Percentiles rank a stretch among this genome's conserved stretches.
phyloP scores from a whole-genome alignment of 2,113 vertebrate genomes.

The Australoheros scitulus region DNA sequence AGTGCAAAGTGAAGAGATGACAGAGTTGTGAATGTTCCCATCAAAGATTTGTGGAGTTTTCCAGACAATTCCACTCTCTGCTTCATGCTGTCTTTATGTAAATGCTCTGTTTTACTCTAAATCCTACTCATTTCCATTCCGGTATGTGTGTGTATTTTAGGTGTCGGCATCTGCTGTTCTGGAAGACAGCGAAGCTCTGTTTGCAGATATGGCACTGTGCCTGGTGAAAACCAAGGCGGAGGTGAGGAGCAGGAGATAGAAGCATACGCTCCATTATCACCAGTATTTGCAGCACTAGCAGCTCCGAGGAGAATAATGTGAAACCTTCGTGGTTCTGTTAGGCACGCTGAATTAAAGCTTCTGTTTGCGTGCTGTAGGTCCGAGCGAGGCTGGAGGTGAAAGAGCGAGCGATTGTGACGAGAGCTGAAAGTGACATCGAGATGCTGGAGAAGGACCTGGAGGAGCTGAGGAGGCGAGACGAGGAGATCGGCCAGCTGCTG shows the following conservation, averaged over 20 bases:
- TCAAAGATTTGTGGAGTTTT: neutral
- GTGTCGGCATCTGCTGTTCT: constrained; percentile 48
- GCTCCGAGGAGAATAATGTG: neutral
- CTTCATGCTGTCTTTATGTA: neutral
- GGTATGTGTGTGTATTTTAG: constrained; percentile 33
- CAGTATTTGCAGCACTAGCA: neutral
- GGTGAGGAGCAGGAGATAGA: constrained; percentile 33
- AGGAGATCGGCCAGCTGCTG: constrained; percentile 64
- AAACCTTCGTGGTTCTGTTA: neutral
- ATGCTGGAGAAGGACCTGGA: constrained; percentile 68
- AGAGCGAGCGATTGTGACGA: constrained; percentile 55
- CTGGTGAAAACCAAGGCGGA: constrained; percentile 73
- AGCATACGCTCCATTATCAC: neutral
- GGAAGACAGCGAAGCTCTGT: constrained; percentile 75
- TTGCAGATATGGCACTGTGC: constrained; percentile 66
- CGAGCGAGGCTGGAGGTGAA: constrained; percentile 60
- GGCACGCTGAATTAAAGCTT: neutral
- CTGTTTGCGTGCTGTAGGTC: constrained; percentile 34
- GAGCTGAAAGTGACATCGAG: constrained; percentile 59
- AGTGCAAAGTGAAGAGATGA: neutral
- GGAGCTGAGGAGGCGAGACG: constrained; percentile 68
- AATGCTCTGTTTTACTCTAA: neutral
- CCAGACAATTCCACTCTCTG: neutral
- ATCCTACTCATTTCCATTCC: neutral
- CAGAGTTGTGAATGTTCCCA: neutral